These are phyloP conservation scores for Drosophila nannoptera DNA, from an alignment of 1,140 invertebrate genomes.

Conservation along the genomic window DNA sequence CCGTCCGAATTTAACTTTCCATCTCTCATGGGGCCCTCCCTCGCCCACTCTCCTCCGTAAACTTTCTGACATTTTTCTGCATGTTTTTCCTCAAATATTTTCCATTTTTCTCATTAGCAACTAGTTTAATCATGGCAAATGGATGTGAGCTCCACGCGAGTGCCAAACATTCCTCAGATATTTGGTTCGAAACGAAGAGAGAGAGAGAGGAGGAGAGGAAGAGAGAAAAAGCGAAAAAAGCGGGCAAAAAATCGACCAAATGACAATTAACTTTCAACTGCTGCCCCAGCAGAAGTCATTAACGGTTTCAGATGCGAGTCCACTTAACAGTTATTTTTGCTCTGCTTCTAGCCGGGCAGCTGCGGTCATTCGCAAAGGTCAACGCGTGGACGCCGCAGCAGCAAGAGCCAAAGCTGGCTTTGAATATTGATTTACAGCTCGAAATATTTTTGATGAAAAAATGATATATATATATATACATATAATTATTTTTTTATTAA, in stretches of 20 bases:
- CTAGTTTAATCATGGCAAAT: no score
- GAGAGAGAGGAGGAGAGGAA: no score
- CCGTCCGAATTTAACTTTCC: no score
- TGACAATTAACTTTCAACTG: constrained; percentile 39
- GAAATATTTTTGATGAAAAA: constrained; percentile 51
- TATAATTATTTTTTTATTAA: constrained; percentile 43
- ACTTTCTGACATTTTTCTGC: no score
- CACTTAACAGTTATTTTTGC: constrained; percentile 16
- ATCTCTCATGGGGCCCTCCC: no score
- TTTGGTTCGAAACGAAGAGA: no score
- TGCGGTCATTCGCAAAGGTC: constrained; percentile 39
- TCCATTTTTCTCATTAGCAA: no score
- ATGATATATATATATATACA: constrained; percentile 27
- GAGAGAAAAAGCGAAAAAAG: no score
- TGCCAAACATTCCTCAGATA: no score
- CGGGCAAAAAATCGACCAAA: constrained; percentile 5
- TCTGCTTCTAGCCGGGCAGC: constrained; percentile 24
- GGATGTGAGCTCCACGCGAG: no score
- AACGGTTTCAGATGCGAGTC: constrained; percentile 27
- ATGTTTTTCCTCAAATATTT: no score
- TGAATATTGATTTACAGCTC: constrained; percentile 49
- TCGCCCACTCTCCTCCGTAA: no score
- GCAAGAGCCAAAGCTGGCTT: constrained; percentile 1
- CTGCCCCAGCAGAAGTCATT: constrained; percentile 38
- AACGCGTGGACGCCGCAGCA: constrained; percentile 16